These are phyloP conservation scores for Odontothrips loti DNA, from an alignment of 2,888 invertebrate genomes.

Conservation along the genomic window DNA sequence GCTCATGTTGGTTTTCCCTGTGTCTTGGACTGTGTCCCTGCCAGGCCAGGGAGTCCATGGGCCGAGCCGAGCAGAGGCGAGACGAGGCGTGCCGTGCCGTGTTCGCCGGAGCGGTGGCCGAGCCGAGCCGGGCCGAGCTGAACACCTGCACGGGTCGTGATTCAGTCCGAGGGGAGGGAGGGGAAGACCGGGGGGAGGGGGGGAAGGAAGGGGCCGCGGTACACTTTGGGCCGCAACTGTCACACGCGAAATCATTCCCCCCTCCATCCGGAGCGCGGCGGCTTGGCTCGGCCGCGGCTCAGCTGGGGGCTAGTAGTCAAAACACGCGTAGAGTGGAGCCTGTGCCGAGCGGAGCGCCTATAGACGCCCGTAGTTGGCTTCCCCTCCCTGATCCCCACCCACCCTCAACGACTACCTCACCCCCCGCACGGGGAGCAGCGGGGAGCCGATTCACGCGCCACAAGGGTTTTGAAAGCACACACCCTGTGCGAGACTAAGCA, in stretches of 20 bases:
- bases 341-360: neutral
- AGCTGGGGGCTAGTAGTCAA: neutral
- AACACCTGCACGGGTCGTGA: conserved; percentile 24
- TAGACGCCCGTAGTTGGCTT: too few relatives aligned
- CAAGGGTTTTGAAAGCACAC: too few relatives aligned
- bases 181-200: neutral
- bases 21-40: neutral
- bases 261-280: neutral
- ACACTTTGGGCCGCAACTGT: conserved; percentile 17
- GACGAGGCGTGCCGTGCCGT: neutral
- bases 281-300: neutral
- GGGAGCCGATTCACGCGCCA: too few relatives aligned
- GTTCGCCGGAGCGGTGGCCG: conserved; percentile 8
- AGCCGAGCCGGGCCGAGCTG: conserved; percentile 14
- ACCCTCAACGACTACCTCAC: too few relatives aligned
- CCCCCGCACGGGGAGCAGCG: too few relatives aligned
- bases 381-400: too few relatives aligned
- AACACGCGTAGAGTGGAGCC: neutral
- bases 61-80: neutral
- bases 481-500: too few relatives aligned
- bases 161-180: conserved; percentile 15
- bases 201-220: neutral
- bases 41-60: neutral
- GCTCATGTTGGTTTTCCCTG: neutral
- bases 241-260: conserved; percentile 20